Evolutionary conservation across 2,888 invertebrate species (phyloP).

Genomic region (Acanthoscelides obtectus): DNA sequence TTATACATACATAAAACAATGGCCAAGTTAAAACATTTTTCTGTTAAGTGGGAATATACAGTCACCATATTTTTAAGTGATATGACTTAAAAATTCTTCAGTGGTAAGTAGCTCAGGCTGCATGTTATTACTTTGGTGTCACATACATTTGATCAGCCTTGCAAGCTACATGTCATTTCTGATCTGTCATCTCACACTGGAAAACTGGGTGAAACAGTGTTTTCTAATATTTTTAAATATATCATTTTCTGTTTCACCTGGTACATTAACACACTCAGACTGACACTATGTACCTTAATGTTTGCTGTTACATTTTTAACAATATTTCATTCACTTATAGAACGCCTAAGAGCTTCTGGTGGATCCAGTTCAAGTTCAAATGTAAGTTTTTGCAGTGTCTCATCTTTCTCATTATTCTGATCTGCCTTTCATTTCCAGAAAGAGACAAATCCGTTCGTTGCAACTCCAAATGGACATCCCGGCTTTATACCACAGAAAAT

Average conservation of each 20-base stretch:
- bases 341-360: constrained; percentile 57
- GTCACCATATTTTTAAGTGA: not conserved
- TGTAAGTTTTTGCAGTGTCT: constrained; percentile 41
- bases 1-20: no score
- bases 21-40: no score
- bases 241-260: not conserved
- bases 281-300: not conserved
- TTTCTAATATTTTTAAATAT: no score
- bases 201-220: not conserved
- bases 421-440: constrained; percentile 45
- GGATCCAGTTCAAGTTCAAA: constrained; percentile 48
- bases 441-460: constrained; percentile 78
- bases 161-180: not conserved
- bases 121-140: not conserved
- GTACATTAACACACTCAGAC: not conserved
- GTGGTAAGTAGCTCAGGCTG: not conserved
- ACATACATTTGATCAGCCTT: not conserved
- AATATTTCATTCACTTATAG: constrained; percentile 44
- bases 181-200: not conserved
- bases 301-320: constrained; percentile 1
- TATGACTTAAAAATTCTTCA: not conserved
- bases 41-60: not conserved
- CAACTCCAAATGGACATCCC: constrained; percentile 86
- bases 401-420: constrained; percentile 9
- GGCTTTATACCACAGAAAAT: constrained; percentile 91